A percentile compares a stretch with the other conserved stretches of the same genome.
Evolutionary conservation across 2,797 vertebrate genomes (phyloP).

Genomic region (Nothura maculosa): DNA sequence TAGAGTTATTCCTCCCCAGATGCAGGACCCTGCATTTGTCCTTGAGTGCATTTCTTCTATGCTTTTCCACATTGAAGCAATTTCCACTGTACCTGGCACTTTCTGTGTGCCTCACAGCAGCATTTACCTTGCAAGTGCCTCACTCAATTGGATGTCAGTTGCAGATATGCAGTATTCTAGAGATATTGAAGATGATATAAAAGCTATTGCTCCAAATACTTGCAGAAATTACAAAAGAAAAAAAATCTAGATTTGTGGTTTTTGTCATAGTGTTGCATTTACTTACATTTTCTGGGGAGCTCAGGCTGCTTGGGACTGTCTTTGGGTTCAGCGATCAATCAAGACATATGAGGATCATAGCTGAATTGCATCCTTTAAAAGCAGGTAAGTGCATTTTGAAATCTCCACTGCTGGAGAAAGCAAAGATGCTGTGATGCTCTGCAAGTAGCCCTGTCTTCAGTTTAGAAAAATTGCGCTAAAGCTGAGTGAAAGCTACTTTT

Average conservation of each 20-base stretch:
- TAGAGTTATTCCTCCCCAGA: too few species aligned
- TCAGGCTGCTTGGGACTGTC: background rate
- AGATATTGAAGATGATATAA: background rate
- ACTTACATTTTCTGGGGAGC: background rate
- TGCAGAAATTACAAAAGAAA: background rate
- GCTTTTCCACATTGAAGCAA: background rate
- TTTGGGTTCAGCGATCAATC: background rate
- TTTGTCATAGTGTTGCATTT: background rate
- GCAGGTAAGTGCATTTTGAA: background rate
- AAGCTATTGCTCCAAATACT: background rate
- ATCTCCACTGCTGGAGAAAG: too few species aligned
- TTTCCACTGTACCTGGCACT: background rate
- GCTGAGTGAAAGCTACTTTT: background rate
- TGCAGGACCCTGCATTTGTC: too few species aligned
- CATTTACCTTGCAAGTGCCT: slow-evolving; percentile 6
- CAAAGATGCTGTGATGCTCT: background rate
- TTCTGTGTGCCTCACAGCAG: background rate
- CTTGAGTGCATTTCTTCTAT: background rate
- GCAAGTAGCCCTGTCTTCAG: background rate
- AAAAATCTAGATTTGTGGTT: background rate
- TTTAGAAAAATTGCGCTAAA: background rate
- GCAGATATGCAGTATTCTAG: background rate
- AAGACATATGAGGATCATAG: background rate
- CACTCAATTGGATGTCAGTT: background rate
- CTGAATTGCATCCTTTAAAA: too few species aligned